Percentiles rank a stretch among this genome's conserved stretches.
Evolutionary conservation across 2,888 invertebrate species (phyloP).

Genomic region (Embidobia sp.): DNA sequence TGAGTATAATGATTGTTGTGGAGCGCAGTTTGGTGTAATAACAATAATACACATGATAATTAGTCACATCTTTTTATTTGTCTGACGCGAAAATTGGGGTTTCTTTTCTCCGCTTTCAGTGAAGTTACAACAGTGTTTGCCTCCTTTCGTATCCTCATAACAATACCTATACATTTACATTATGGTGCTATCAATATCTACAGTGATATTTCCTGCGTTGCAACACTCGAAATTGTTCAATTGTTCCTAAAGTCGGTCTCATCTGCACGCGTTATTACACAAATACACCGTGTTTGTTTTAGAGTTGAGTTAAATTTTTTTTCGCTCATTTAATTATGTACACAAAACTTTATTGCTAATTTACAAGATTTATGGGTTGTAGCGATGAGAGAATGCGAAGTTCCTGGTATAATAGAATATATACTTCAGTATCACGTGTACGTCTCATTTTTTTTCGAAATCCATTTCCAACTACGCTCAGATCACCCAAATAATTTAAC

Average conservation of each 20-base stretch:
- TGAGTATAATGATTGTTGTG: too few relatives aligned
- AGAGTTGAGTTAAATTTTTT: slow-evolving; percentile 43
- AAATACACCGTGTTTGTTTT: slow-evolving; percentile 47
- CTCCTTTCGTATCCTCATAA: slow-evolving; percentile 67
- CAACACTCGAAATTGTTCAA: slow-evolving; percentile 62
- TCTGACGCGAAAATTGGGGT: slow-evolving; percentile 67
- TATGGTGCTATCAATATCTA: slow-evolving; percentile 79
- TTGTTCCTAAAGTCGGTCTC: slow-evolving; percentile 25
- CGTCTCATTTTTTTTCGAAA: too few relatives aligned
- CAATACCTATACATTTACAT: slow-evolving; percentile 68
- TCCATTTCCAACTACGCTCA: too few relatives aligned
- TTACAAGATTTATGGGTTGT: slow-evolving; percentile 71
- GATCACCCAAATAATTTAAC: too few relatives aligned
- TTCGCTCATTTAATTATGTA: slow-evolving; percentile 71
- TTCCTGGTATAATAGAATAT: slow-evolving; percentile 38
- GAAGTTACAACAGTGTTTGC: slow-evolving; percentile 70
- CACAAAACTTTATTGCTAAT: slow-evolving; percentile 77
- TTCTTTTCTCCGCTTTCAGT: slow-evolving; percentile 65
- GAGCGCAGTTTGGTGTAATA: too few relatives aligned
- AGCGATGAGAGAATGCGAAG: slow-evolving; percentile 55
- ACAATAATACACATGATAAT: neutral
- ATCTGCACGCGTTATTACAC: slow-evolving; percentile 45
- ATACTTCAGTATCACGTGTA: slow-evolving; percentile 16
- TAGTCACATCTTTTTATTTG: slow-evolving; percentile 67
- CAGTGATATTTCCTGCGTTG: slow-evolving; percentile 77